phyloP scores from a whole-genome alignment of 2,888 invertebrate genomes.

The Caenorhabditis angaria region DNA sequence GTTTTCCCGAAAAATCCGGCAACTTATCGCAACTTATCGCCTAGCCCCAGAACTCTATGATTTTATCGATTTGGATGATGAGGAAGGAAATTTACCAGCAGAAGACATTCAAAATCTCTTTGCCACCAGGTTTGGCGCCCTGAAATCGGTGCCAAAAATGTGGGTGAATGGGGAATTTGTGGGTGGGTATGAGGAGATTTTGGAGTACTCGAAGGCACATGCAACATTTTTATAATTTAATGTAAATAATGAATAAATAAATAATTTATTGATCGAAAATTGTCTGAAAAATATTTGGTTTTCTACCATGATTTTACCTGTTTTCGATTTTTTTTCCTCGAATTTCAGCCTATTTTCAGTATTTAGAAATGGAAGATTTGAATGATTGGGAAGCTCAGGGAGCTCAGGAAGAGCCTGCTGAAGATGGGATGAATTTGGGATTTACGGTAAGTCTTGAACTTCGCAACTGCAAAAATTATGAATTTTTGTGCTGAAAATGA shows the following conservation, averaged over 20 bases:
- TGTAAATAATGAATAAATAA: background rate
- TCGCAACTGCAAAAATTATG: background rate
- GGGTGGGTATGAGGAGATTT: slow-evolving; percentile 23
- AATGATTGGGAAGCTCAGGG: slow-evolving; percentile 25
- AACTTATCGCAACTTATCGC: slow-evolving; percentile 25
- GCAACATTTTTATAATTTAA: too few relatives aligned
- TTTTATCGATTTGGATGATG: slow-evolving; percentile 25
- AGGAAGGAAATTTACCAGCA: background rate
- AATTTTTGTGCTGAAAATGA: background rate
- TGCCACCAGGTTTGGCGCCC: background rate
- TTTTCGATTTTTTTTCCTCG: background rate
- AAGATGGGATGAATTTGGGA: slow-evolving; percentile 24
- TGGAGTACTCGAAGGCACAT: slow-evolving; percentile 12
- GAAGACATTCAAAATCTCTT: slow-evolving; percentile 6
- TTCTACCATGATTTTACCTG: background rate
- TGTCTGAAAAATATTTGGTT: background rate
- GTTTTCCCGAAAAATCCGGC: slow-evolving; percentile 27
- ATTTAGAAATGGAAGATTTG: slow-evolving; percentile 7
- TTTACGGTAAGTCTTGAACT: slow-evolving; percentile 26
- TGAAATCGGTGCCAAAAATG: slow-evolving; percentile 15
- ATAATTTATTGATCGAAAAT: background rate
- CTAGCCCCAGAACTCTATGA: slow-evolving; percentile 16
- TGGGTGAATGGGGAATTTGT: slow-evolving; percentile 26
- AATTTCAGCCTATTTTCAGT: background rate
- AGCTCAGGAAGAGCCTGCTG: too few relatives aligned